phyloP scores from a whole-genome alignment of 1,140 invertebrate species.

The Drosophila oshimai region DNA sequence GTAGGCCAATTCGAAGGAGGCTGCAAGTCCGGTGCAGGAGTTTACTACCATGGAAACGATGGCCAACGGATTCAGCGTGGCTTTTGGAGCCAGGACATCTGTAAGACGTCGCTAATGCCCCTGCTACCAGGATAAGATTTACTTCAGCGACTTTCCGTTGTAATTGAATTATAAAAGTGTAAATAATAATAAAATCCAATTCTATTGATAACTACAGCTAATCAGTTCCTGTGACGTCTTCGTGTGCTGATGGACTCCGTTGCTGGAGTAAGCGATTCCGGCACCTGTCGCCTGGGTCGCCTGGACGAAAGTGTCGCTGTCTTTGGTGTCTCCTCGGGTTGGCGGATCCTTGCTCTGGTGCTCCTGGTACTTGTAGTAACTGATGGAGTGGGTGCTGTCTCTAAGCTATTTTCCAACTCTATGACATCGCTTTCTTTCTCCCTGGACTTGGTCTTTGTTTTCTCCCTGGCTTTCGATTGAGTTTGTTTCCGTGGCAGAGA shows the following conservation, averaged over 20 bases:
- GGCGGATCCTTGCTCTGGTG: background rate
- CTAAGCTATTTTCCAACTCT: background rate
- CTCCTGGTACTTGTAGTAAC: background rate
- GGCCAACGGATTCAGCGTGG: slow-evolving; percentile 84
- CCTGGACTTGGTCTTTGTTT: background rate
- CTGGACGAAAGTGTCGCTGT: background rate
- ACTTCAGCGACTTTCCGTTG: background rate
- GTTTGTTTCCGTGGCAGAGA: background rate
- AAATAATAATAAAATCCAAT: background rate
- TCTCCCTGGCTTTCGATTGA: background rate
- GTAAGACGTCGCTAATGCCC: slow-evolving; percentile 41
- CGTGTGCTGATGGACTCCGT: slow-evolving; percentile 7
- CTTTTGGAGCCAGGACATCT: slow-evolving; percentile 80
- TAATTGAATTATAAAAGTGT: slow-evolving; percentile 5
- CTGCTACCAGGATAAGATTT: background rate
- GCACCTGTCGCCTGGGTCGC: background rate
- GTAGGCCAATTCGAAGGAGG: slow-evolving; percentile 84
- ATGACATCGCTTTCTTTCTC: background rate
- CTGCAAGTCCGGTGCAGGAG: slow-evolving; percentile 84
- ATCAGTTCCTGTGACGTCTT: slow-evolving; percentile 38
- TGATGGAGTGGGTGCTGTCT: background rate
- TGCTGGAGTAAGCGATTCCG: background rate
- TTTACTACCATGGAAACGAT: slow-evolving; percentile 84
- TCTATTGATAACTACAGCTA: background rate
- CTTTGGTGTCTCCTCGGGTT: slow-evolving; percentile 16